A percentile compares a stretch with the other conserved stretches of the same genome.
These are phyloP conservation scores for Acleris literana DNA, from an alignment of 2,888 invertebrate genomes.

Conservation along the genomic window DNA sequence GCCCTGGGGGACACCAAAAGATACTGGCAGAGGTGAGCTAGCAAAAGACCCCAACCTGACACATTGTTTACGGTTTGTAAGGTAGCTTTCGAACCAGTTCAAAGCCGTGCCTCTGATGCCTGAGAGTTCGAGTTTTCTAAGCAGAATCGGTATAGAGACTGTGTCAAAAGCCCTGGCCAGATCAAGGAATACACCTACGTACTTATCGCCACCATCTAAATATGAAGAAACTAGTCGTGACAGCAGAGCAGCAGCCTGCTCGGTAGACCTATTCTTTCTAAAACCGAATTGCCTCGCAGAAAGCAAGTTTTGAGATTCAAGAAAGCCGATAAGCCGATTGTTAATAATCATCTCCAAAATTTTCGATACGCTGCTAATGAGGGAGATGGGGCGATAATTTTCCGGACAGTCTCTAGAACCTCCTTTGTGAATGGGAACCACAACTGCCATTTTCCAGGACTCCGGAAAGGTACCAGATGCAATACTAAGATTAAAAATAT, in stretches of 20 bases:
- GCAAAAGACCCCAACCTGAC: not conserved
- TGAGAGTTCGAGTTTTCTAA: no score
- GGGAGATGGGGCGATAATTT: slow-evolving; percentile 38
- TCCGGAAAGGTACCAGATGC: slow-evolving; percentile 36
- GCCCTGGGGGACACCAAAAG: slow-evolving; percentile 39
- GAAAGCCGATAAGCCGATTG: slow-evolving; percentile 14
- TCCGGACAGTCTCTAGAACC: slow-evolving; percentile 18
- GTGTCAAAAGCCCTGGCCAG: no score
- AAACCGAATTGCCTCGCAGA: slow-evolving; percentile 34
- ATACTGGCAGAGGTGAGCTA: not conserved
- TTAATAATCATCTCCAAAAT: slow-evolving; percentile 13
- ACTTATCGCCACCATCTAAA: not conserved
- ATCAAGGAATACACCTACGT: not conserved
- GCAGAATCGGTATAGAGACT: no score
- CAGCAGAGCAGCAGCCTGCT: slow-evolving; percentile 17
- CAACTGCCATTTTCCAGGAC: slow-evolving; percentile 34
- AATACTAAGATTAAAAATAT: slow-evolving; percentile 37
- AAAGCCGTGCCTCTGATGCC: no score
- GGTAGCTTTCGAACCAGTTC: slow-evolving; percentile 23
- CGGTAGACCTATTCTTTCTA: slow-evolving; percentile 19
- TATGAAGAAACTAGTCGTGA: not conserved
- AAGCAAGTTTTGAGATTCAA: slow-evolving; percentile 18
- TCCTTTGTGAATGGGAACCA: slow-evolving; percentile 35
- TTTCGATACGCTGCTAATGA: slow-evolving; percentile 13
- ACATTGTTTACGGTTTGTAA: slow-evolving; percentile 5